Evolutionary conservation across 1,140 invertebrate species (phyloP), one percentile per base, ranked within the genome.

Genomic region (Stratiolaelaps scimitus): DNA sequence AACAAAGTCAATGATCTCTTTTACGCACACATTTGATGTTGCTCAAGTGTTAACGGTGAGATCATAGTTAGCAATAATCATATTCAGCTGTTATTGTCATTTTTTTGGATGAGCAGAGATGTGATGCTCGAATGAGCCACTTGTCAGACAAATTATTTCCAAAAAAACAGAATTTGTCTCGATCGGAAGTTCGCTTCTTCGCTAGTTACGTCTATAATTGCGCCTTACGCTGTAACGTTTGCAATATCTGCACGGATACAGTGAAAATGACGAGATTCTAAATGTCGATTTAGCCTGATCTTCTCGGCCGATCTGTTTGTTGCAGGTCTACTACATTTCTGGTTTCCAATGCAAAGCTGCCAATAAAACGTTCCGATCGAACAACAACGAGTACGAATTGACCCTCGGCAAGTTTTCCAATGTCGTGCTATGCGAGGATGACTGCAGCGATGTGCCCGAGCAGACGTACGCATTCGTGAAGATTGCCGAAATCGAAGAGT

Each of bases 341-440:
- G 84, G 83, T 69, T 89, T 84, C 65, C 74, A 77, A 23, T 73
- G 97, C 7, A 97, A 95, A 76, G 81, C 86, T 19, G 92, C 93
- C 0, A 96, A 98, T 74, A 95, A 93, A 74, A 83, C 89, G 72
- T 98, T 83, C 73, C 82, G 81, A 17, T 82, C 77, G 46, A 74
- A 94, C 13, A 88, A 91, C 56, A 92, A 96, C 76, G 91, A 97
- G 74, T 98, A 96, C 73, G 95, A 99, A 74, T 87, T 98, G 83
- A 87, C 87, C 0, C 84, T 98, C 70, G 84, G 78, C n/a, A 76
- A 78, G 20, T 88, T 95, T 40, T 87, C 89, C 0, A 78, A 85
- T 69, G 80, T 94, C 7, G 78, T 83, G 43, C 80, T 81, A 64
- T 89, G 86, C 71, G 77, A 79, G 64, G 70, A 71, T 45, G 56